A percentile compares a stretch with the other conserved stretches of the same genome.
Evolutionary conservation across 2,797 vertebrate genomes (phyloP).

Genomic region (Luscinia luscinia): DNA sequence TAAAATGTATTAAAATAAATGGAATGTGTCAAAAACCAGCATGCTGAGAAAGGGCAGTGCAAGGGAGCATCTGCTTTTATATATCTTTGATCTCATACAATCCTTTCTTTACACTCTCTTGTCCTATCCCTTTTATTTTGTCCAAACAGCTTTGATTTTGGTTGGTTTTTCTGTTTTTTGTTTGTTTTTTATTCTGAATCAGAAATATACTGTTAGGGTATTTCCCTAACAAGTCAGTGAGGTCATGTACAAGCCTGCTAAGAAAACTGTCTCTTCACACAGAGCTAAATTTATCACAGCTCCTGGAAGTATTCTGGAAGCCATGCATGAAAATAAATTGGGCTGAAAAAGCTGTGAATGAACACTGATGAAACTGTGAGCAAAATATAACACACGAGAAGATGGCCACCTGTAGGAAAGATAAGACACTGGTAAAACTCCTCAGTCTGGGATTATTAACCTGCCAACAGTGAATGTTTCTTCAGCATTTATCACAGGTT

Average conservation of each 20-base stretch:
- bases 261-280: background rate
- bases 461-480: background rate
- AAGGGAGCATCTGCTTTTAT: background rate
- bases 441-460: background rate
- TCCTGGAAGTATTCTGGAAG: background rate
- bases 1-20: background rate
- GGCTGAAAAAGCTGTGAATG: background rate
- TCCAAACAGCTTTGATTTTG: background rate
- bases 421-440: fast-evolving
- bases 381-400: background rate
- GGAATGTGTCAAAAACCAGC: background rate
- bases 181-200: background rate
- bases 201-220: background rate
- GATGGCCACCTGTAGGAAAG: fast-evolving
- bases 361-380: background rate
- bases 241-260: fast-evolving
- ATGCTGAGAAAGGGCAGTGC: background rate
- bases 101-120: background rate
- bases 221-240: background rate
- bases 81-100: background rate
- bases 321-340: background rate
- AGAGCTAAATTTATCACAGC: background rate
- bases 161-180: fast-evolving
- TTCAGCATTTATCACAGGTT: fast-evolving
- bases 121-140: background rate